Base-by-base conservation (phyloP, 2,797 vertebrate genomes). In the Botia kubotai region DNA sequence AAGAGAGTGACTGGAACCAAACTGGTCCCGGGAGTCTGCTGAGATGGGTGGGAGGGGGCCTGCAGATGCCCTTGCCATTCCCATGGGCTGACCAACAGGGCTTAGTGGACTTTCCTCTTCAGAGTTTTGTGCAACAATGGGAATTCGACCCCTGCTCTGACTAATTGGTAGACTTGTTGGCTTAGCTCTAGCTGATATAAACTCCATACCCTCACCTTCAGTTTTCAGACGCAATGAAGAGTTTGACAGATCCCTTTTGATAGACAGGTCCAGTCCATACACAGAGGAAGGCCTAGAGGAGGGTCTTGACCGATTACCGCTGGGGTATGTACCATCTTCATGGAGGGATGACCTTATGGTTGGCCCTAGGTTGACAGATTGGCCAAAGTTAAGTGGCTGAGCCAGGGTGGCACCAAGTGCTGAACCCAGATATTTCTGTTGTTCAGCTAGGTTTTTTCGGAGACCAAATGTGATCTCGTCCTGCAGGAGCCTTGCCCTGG, bases 51-150 rank as follows among this genome's bases (percentile, higher is more conserved):
- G 98, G 29, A 99, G 94, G 67, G 98, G 98, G 87, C 98, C 98
- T 82, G 97, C 98, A 62, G 98, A 96, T 8, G 98, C 98, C 91
- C 98, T 95, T 67, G 98, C 97, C 98, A 99, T 99, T 74, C 98
- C 98, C 98, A 99, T 99, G 79, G 98, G 98, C 85, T 99, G 95
- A 19, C 98, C 98, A 88, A 99, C 98, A 0, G 98, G 98, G 91
- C 98, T 99, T 81, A 99, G 89, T 74, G 98, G 98, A 87, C 98
- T 99, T 87, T 99, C 98, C 84, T 99, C 98, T 87, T 99, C 98
- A 48, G 98, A 99, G 89, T 99, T 99, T 90, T 99, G 98, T 0
- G 97, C 97, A 88, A 99, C 97, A 86, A 99, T 97, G 46, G 98
- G 97, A 86, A 99, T 98, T 66, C 98, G 95, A 75, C 98, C 98